Evolutionary conservation across 2,113 vertebrate genomes (phyloP), one percentile per base, ranked within the genome.

Genomic region (Barbus barbus): DNA sequence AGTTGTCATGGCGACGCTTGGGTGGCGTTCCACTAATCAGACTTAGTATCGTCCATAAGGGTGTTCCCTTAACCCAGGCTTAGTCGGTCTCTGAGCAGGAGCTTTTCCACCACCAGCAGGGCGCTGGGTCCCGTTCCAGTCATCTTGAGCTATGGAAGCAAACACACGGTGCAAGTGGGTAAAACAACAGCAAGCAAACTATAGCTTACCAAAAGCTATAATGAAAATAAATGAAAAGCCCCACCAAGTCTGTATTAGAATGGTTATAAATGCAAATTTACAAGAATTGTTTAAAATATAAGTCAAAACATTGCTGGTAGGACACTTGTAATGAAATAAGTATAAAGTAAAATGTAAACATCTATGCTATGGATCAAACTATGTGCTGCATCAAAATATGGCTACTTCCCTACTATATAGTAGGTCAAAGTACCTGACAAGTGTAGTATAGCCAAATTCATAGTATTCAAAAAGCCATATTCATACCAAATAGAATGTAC

Each of bases 11-110:
- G 91, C 88, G 90, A 92, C 92, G 85, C 89, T 89, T 88, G 88
- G 90, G 85, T 87, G 91, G 86, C 46, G 83, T 85, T 85, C 91
- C 90, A 58, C 82, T 81, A 77, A 80, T 67, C 72, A 28, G 92
- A 95, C 94, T 96, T 93, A 99, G 94, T 98, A 99, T 94, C 96
- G 96, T 92, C 96, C 94, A 87, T 99, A 99, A 41, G 97, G 98
- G 91, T 98, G 97, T 78, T 99, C 97, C 90, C 97, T 94, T 95
- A 97, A 99, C 28, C 95, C 87, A 60, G 97, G 96, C 93, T 98
- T 99, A 89, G 96, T 92, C 28, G 95, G 94, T 94, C 97, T 93
- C 88, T 96, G 93, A 56, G 95, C 92, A 0, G 94, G 95, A 51
- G 95, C 95, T 91, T 99, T 99, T 91, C 95, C 92, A 4, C 95